phyloP scores from a whole-genome alignment of 1,140 invertebrate species.

The Brachionus rubens region DNA sequence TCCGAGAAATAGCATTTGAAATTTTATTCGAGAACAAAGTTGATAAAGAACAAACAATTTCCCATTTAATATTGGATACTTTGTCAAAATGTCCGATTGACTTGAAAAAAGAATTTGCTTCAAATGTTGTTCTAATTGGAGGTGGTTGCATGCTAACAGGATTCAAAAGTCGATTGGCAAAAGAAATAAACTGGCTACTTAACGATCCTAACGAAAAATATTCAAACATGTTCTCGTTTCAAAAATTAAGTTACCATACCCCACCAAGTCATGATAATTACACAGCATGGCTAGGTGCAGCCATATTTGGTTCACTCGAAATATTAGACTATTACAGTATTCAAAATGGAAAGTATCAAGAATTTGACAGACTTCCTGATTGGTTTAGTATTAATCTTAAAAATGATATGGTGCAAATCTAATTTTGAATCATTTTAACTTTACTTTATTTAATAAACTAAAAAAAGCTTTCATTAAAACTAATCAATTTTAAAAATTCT shows the following conservation, averaged over 20 bases:
- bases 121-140: conserved; percentile 78
- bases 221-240: conserved; percentile 66
- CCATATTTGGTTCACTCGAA: conserved; percentile 79
- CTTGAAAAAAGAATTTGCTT: conserved; percentile 68
- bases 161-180: conserved; percentile 70
- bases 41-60: conserved; percentile 72
- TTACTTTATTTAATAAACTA: not conserved
- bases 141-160: conserved; percentile 78
- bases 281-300: conserved; percentile 76
- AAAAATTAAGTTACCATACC: conserved; percentile 73
- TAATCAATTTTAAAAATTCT: no score
- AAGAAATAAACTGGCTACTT: conserved; percentile 69
- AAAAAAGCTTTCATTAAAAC: no score
- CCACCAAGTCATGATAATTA: conserved; percentile 78
- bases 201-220: conserved; percentile 65
- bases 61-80: conserved; percentile 78
- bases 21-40: conserved; percentile 78
- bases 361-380: conserved; percentile 70
- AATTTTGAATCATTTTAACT: not conserved
- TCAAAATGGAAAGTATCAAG: conserved; percentile 72
- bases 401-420: conserved; percentile 48
- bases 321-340: conserved; percentile 70
- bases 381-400: conserved; percentile 68
- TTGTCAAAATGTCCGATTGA: conserved; percentile 76
- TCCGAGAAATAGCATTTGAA: conserved; percentile 74